These are phyloP conservation scores for Palythoa caribaeorum DNA, from an alignment of 92 coral and sea anemone genomes.

Conservation along the genomic window DNA sequence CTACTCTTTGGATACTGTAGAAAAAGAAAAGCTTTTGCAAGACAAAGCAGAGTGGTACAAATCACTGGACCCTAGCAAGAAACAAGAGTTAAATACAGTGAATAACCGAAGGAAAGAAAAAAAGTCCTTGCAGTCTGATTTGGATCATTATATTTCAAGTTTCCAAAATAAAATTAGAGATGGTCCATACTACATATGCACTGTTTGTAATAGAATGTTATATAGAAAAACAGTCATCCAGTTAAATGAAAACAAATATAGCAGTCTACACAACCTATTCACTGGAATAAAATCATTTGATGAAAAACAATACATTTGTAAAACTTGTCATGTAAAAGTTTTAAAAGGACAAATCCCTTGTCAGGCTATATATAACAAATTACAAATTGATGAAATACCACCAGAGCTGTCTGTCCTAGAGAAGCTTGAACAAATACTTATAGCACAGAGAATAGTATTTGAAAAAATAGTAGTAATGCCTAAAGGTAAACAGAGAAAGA, in stretches of 20 bases:
- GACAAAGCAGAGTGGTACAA: slow-evolving; percentile 9
- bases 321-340: slow-evolving; percentile 58
- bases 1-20: slow-evolving; percentile 8
- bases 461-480: slow-evolving; percentile 61
- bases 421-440: slow-evolving; percentile 59
- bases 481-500: slow-evolving; percentile 65
- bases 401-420: slow-evolving; percentile 46
- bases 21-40: slow-evolving; percentile 6
- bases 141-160: slow-evolving; percentile 1
- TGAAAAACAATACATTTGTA: slow-evolving; percentile 51
- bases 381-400: slow-evolving; percentile 61
- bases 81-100: slow-evolving; percentile 3
- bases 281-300: slow-evolving; percentile 51
- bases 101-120: slow-evolving; percentile 7
- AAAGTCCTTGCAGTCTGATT: slow-evolving; percentile 1
- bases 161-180: slow-evolving; percentile 1
- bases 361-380: slow-evolving; percentile 58
- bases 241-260: slow-evolving; percentile 7
- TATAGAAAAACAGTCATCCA: slow-evolving; percentile 3
- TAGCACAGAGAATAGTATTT: slow-evolving; percentile 61
- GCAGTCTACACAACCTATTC: slow-evolving; percentile 6
- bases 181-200: slow-evolving; percentile 20
- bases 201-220: slow-evolving; percentile 14
- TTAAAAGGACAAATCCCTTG: slow-evolving; percentile 50
- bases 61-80: slow-evolving; percentile 10